phyloP scores from a whole-genome alignment of 2,888 invertebrate genomes.

The Hedychridium roseum region DNA sequence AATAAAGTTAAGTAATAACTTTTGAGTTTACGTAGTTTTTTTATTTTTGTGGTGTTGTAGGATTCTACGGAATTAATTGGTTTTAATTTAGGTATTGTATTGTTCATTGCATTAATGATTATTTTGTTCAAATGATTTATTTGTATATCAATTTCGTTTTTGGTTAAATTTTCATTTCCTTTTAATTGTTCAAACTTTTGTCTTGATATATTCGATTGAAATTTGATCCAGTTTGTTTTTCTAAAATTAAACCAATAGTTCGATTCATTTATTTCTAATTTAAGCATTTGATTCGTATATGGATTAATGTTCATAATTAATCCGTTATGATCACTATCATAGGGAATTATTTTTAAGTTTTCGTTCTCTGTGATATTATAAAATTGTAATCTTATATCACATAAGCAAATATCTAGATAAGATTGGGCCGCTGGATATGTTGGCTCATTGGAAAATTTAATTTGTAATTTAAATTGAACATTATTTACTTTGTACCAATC shows the following conservation, averaged over 20 bases:
- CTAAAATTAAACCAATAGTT: neutral
- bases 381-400: neutral
- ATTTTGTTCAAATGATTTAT: neutral
- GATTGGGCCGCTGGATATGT: too few relatives aligned
- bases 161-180: neutral
- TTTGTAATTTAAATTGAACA: too few relatives aligned
- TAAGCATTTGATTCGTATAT: neutral
- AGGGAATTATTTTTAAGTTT: neutral
- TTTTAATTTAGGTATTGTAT: neutral
- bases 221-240: neutral
- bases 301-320: neutral
- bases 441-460: too few relatives aligned
- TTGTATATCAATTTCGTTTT: neutral
- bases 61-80: neutral
- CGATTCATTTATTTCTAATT: neutral
- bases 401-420: neutral
- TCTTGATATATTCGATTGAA: neutral
- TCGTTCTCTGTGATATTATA: neutral
- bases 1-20: neutral
- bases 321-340: neutral
- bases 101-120: neutral
- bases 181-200: neutral
- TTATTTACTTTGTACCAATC: too few relatives aligned
- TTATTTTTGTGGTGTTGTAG: neutral
- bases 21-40: neutral